Conservation (phyloP, 2,797 vertebrate species). For the Chromobotia macracanthus region DNA sequence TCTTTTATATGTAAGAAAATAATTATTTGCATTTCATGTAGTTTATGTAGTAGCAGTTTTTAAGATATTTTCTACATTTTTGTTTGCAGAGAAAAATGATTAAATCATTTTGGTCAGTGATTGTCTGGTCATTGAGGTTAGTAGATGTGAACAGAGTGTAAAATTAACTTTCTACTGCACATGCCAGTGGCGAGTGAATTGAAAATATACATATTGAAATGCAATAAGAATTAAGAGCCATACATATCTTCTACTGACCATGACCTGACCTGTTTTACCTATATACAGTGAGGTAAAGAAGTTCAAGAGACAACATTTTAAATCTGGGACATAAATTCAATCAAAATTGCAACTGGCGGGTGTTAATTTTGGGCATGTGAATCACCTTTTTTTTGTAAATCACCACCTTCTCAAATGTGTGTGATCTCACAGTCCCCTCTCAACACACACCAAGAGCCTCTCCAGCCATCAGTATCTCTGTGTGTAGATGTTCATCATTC, state of each 20-base stretch:
- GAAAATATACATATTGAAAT: no score
- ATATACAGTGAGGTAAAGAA: no score
- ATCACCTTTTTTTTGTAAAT: no score
- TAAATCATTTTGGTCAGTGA: not conserved
- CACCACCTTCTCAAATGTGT: not conserved
- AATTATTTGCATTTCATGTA: not conserved
- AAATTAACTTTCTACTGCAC: not conserved
- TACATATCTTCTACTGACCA: no score
- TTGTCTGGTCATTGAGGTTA: not conserved
- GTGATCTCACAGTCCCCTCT: not conserved
- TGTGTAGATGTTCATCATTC: constrained; percentile 38
- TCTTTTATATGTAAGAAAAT: no score
- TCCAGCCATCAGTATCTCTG: constrained; percentile 33
- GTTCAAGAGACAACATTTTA: no score
- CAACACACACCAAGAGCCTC: not conserved
- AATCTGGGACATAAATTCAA: no score
- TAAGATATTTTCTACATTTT: not conserved
- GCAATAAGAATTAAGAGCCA: no score
- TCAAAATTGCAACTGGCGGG: not conserved
- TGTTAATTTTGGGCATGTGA: constrained; percentile 3
- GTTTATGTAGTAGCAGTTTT: no score
- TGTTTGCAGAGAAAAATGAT: not conserved
- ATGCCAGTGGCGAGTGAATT: not conserved
- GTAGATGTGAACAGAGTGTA: not conserved
- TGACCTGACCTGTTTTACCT: no score